Evolutionary conservation across 1,140 invertebrate genomes (phyloP).

Genomic region (Sesamia nonagrioides): DNA sequence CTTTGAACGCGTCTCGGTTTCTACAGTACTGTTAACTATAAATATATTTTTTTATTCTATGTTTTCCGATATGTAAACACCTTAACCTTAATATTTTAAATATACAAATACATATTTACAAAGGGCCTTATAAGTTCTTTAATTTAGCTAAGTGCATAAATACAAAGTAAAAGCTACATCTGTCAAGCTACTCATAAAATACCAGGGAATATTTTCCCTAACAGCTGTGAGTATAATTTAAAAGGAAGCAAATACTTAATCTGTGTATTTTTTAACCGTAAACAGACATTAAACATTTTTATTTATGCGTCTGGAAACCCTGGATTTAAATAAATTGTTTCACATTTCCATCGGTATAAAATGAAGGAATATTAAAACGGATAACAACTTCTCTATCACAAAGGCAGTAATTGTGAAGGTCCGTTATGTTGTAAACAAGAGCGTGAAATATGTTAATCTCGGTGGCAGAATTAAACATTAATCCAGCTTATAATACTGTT

Average conservation of each 20-base stretch:
- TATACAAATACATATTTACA: no score
- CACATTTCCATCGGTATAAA: conserved; percentile 32
- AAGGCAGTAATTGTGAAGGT: conserved; percentile 34
- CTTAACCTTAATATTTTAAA: no score
- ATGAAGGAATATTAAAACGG: conserved; percentile 18
- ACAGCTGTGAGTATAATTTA: neutral
- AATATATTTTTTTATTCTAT: no score
- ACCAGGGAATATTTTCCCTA: neutral
- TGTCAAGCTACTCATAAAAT: neutral
- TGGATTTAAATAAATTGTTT: conserved; percentile 29
- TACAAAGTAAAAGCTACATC: neutral
- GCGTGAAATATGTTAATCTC: conserved; percentile 30
- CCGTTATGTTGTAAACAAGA: conserved; percentile 25
- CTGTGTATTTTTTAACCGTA: conserved; percentile 39
- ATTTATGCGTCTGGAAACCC: conserved; percentile 33
- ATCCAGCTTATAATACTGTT: conserved; percentile 24
- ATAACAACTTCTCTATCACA: conserved; percentile 30
- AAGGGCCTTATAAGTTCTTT: neutral
- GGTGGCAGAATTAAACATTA: conserved; percentile 7
- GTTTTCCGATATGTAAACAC: no score
- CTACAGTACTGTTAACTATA: no score
- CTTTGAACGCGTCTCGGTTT: no score
- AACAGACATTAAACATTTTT: conserved; percentile 41
- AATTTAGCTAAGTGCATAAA: neutral
- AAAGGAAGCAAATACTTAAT: conserved; percentile 19